These are phyloP conservation scores for Phaenicophaeus curvirostris DNA, from an alignment of 2,797 vertebrate genomes.

Conservation along the genomic window DNA sequence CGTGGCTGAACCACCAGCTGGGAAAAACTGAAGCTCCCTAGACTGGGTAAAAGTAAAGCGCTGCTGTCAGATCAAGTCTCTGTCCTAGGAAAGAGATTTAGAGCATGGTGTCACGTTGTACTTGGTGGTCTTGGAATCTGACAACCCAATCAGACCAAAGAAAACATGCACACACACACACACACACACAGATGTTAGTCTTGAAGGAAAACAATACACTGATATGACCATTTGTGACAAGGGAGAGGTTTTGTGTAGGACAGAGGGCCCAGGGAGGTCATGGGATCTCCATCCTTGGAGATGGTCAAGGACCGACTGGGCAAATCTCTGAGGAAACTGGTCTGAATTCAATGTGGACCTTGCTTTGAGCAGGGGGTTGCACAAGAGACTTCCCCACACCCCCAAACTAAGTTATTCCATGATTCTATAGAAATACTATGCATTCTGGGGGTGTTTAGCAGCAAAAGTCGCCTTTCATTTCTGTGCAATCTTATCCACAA, in stretches of 20 bases:
- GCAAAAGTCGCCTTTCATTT: not conserved
- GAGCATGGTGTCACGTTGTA: rapidly evolving
- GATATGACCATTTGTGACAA: not conserved
- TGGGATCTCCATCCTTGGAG: rapidly evolving
- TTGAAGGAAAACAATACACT: not conserved
- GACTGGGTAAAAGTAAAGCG: not conserved
- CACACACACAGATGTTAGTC: too few species aligned
- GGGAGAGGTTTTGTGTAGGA: not conserved
- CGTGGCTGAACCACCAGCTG: not conserved
- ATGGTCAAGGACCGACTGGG: not conserved
- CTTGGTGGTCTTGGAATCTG: not conserved
- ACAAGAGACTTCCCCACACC: not conserved
- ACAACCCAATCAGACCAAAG: not conserved
- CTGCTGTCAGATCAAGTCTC: not conserved
- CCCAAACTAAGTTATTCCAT: not conserved
- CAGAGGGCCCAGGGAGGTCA: not conserved
- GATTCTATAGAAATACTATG: rapidly evolving
- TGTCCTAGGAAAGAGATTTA: not conserved
- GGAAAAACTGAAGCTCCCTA: not conserved
- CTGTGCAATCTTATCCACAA: not conserved
- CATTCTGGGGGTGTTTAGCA: not conserved
- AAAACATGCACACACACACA: not conserved
- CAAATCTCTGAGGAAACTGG: not conserved
- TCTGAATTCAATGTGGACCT: not conserved
- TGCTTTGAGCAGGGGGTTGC: not conserved